A percentile compares a stretch with the other conserved stretches of the same genome.
Conservation (phyloP, 2,888 invertebrate genomes). For the Cyrtodaria siliqua region DNA sequence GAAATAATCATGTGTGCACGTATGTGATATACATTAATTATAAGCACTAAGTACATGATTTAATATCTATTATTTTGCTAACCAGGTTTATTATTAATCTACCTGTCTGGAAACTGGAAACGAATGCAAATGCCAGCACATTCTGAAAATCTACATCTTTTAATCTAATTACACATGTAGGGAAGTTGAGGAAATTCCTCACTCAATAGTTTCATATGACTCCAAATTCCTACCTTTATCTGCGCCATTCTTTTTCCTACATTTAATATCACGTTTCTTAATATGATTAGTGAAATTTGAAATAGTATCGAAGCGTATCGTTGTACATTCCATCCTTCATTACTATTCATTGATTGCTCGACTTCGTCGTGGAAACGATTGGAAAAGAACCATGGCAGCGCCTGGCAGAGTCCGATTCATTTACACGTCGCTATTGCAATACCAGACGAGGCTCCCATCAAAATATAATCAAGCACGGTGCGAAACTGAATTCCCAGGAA, state of each 20-base stretch:
- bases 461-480: slow-evolving; percentile 42
- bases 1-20: too few species aligned
- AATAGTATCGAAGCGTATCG: slow-evolving; percentile 50
- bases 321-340: slow-evolving; percentile 51
- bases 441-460: slow-evolving; percentile 40
- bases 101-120: slow-evolving; percentile 27
- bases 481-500: slow-evolving; percentile 32
- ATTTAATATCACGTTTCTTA: slow-evolving; percentile 58
- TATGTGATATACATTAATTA: too few species aligned
- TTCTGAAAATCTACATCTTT: slow-evolving; percentile 31
- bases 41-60: too few species aligned
- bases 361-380: neutral
- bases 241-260: slow-evolving; percentile 39
- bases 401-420: slow-evolving; percentile 35
- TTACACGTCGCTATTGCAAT: slow-evolving; percentile 33
- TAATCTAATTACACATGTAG: slow-evolving; percentile 63
- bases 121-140: slow-evolving; percentile 35
- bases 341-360: slow-evolving; percentile 17
- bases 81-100: slow-evolving; percentile 45
- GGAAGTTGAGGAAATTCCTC: slow-evolving; percentile 56
- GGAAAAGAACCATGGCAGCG: slow-evolving; percentile 18
- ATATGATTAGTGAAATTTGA: slow-evolving; percentile 60
- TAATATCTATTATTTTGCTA: too few species aligned
- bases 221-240: slow-evolving; percentile 37
- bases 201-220: slow-evolving; percentile 19